Evolutionary conservation across 2,888 invertebrate genomes (phyloP), one percentile per base, ranked within the genome.

Genomic region (Ophonus ardosiacus): DNA sequence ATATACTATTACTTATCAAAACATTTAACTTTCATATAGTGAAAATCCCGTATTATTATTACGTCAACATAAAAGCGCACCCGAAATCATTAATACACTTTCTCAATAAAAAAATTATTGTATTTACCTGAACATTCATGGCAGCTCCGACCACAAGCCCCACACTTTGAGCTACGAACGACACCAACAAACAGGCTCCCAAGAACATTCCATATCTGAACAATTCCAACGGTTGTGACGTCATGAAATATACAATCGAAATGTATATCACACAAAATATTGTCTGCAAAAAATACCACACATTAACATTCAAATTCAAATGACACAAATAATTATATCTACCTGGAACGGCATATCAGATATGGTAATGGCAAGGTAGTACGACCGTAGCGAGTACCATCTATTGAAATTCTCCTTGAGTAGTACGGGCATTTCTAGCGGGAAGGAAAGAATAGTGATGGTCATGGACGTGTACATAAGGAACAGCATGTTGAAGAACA

Each of bases 391-490:
- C 61, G 98, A 98, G 90, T 99, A 99, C 98, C 99, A 99, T 88
- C 98, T 94, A 92, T 99, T 99, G 90, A 98, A 97, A 91, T 98
- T 98, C 91, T 99, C 98, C 89, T 98, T 96, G 78, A 98, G 93
- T 88, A 98, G 93, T 81, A 98, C 98, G 0, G 98, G 97, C 96
- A 98, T 96, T 92, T 99, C 98, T 87, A 98, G 93, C 0, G 99
- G 98, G 92, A 99, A 99, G 89, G 99, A 98, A 88, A 99, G 94
- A 89, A 99, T 98, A 68, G 99, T 99, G 89, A 99, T 98, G 90
- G 99, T 99, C 96, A 99, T 98, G n/a, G 99, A 98, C 0, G 98
- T 98, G 93, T 99, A 99, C 98, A 99, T 99, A 87, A 99, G 95
- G 93, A 99, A 99, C 90, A 99, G 93, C 96, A 99, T 97, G 91